Evolutionary conservation across 92 coral and sea anemone genomes (phyloP), one percentile per base, ranked within the genome.

Genomic region (Palythoa caribaeorum): DNA sequence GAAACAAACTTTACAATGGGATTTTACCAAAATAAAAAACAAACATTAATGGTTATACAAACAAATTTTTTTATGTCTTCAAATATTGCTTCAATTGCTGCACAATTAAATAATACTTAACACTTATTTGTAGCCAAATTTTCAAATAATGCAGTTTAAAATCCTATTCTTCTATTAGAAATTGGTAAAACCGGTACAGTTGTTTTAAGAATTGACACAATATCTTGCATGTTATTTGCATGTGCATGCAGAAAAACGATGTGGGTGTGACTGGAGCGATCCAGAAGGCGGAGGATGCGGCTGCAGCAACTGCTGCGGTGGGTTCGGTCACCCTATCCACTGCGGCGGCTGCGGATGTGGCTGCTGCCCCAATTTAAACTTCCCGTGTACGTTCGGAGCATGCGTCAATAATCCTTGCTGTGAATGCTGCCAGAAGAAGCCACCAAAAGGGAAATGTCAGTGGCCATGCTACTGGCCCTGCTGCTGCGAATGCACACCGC

Each of bases 381-480:
- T 94, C 80, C 97, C 97, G 21, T 94, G 93, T 80, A 94, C 97
- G 44, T 94, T 94, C 85, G 97, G 97, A 69, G 97, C 97, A 90
- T 94, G 97, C 81, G 97, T 94, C 11, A 94, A 94, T 88, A 94
- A 94, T 51, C 97, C 97, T 78, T 94, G 97, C 91, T 94, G 97
- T 68, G 97, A 94, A 72, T 94, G 97, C 76, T 94, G 97, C 73
- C 76, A 92, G 90, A 88, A 94, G 92, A 94, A 94, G 85, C 95
- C 97, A 14, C 94, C 92, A 17, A 85, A 90, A 59, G 97, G 97
- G 84, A 94, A 92, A 86, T 94, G 97, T 48, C 92, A 94, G 90
- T 94, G 97, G 97, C 97, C 97, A 36, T 94, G 97, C 92, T 89
- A 89, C 88, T 94, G 97, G 97, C 97, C 97, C 36, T 94, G 97